phyloP scores from a whole-genome alignment of 2,113 vertebrate species.

The Sceloporus undulatus region DNA sequence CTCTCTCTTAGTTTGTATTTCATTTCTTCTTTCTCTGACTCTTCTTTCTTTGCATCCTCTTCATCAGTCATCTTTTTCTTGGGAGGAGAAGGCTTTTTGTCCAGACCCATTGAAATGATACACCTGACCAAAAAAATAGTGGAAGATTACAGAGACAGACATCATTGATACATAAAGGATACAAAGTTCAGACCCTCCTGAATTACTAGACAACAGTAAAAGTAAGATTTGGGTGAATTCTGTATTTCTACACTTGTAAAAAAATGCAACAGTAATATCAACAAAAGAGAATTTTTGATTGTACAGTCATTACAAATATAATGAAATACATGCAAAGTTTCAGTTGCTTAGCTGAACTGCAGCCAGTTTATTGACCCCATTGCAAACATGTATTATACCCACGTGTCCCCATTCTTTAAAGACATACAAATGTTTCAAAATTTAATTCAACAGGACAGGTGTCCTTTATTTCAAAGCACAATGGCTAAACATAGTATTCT shows the following conservation, averaged over 20 bases:
- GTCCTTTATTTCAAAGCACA: neutral
- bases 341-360: neutral
- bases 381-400: neutral
- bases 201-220: neutral
- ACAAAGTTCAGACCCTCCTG: neutral
- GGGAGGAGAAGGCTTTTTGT: constrained; percentile 83
- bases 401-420: neutral
- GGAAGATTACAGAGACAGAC: neutral
- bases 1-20: neutral
- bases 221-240: neutral
- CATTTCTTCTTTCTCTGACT: neutral
- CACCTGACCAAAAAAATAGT: constrained; percentile 79
- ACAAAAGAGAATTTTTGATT: neutral
- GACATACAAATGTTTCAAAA: neutral
- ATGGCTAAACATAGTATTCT: neutral
- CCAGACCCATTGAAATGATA: constrained; percentile 89
- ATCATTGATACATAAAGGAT: neutral
- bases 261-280: neutral
- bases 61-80: constrained; percentile 77
- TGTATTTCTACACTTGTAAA: neutral
- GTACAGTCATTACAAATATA: neutral
- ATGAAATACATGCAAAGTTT: neutral
- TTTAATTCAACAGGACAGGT: neutral
- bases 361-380: neutral
- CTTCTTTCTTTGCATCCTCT: constrained; percentile 36